A percentile compares a stretch with the other conserved stretches of the same genome.
Conservation (phyloP, 2,797 vertebrate species). For the Enteromius viviparus region DNA sequence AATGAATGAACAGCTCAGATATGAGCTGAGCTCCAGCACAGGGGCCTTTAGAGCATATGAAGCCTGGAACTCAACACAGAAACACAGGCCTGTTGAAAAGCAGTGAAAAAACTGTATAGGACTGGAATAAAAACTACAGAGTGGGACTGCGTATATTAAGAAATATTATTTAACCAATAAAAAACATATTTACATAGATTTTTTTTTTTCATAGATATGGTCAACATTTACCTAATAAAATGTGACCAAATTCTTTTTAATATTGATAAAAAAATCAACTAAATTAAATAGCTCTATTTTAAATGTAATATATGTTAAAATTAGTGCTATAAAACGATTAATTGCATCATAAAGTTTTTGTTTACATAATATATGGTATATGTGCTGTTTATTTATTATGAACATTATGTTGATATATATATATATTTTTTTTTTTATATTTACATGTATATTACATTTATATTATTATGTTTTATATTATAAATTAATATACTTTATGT, state of each 20-base stretch:
- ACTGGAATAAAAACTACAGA: slow-evolving; percentile 10
- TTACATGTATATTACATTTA: neutral
- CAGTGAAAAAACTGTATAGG: neutral
- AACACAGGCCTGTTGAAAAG: slow-evolving; percentile 61
- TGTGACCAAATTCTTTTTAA: neutral
- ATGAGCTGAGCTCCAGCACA: slow-evolving; percentile 25
- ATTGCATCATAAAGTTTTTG: too few species aligned
- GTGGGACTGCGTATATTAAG: neutral
- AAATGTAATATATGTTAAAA: neutral
- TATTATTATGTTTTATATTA: neutral
- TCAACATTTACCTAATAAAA: neutral
- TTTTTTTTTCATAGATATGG: too few species aligned
- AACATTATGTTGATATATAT: neutral
- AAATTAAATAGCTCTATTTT: neutral
- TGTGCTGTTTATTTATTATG: neutral
- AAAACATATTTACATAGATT: too few species aligned
- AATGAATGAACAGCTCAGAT: slow-evolving; percentile 23
- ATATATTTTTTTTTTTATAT: neutral
- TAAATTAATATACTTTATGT: neutral
- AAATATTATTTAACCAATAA: neutral
- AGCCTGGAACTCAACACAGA: slow-evolving; percentile 61
- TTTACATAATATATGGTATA: neutral
- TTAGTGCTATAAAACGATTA: too few species aligned
- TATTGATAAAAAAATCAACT: neutral
- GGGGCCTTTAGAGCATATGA: slow-evolving; percentile 5